Evolutionary conservation across 2,888 invertebrate genomes (phyloP), one percentile per base, ranked within the genome.

Genomic region (Eristalis intricaria): DNA sequence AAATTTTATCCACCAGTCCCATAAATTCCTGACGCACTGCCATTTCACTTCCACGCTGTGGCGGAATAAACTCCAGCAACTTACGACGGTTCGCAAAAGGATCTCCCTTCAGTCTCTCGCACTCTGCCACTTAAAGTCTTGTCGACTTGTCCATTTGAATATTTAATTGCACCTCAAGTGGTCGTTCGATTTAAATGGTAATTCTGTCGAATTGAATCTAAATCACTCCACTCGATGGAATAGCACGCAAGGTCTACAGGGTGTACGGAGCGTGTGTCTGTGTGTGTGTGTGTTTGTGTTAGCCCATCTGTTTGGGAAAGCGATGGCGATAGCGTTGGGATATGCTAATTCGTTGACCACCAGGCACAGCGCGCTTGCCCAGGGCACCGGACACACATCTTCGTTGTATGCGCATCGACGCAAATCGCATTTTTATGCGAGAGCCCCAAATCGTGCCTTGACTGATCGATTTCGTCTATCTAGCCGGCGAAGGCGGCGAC

Each of bases 361-460:
- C n/a, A 19, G 8, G 19, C 19, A 74, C 69, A 22, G 32, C 58
- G 32, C 58, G 26, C 26, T 26, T 7, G 5, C 32, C 10, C 32
- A 7, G 32, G 32, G 32, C 32, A 78, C 68, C 79, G 69, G 84
- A 79, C 79, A 84, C 58, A 79, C 60, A 64, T 74, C 23, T 74
- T 73, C 43, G 13, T 10, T 23, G 23, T 19, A 26, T 66, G 50
- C 50, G 50, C 50, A 50, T 50, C 50, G 50, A 50, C 50, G 71
- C 71, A 71, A 69, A 74, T 74, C 35, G 79, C 69, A 61, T 50
- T 73, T 74, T 79, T 69, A 84, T 79, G 64, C 64, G 61, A 65
- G 50, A 68, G 32, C 22, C 70, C 79, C 56, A 84, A 84, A 64
- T 74, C 84, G 80, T 84, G 84, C 73, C 23, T 32, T 22, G 79